Conservation (phyloP, 2,888 invertebrate genomes). For the Agrilus cyanescens region DNA sequence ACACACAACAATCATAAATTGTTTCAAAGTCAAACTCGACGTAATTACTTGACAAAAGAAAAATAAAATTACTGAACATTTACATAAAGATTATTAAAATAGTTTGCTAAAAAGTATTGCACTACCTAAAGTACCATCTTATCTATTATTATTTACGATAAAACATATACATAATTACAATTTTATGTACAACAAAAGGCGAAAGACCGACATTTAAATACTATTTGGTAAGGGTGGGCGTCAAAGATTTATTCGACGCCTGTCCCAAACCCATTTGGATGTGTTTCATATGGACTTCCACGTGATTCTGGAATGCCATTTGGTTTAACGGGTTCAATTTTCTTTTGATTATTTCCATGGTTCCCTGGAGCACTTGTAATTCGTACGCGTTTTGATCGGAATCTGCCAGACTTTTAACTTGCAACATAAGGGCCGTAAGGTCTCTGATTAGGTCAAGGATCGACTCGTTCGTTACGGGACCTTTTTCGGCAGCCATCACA, state of each 20-base stretch:
- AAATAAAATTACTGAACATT: too few relatives aligned
- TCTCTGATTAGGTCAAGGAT: conserved; percentile 73
- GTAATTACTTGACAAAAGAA: too few relatives aligned
- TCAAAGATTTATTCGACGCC: conserved; percentile 11
- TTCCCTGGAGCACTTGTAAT: conserved; percentile 78
- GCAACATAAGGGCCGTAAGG: conserved; percentile 79
- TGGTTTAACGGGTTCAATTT: conserved; percentile 66
- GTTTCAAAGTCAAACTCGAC: too few relatives aligned
- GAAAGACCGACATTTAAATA: conserved; percentile 3
- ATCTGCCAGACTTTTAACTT: conserved; percentile 68
- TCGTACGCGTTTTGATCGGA: conserved; percentile 84
- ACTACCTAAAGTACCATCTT: neutral
- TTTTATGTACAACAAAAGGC: neutral
- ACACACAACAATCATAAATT: too few relatives aligned
- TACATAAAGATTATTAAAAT: neutral
- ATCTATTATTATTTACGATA: neutral
- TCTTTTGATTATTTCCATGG: conserved; percentile 78
- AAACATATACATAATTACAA: neutral
- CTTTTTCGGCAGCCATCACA: conserved; percentile 45
- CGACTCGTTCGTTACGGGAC: conserved; percentile 38
- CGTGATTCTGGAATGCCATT: conserved; percentile 70
- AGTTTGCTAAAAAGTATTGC: neutral
- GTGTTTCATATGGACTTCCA: conserved; percentile 85
- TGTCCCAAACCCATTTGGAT: conserved; percentile 61
- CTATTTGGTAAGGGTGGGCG: conserved; percentile 8